phyloP scores from a whole-genome alignment of 2,888 invertebrate species.

The Catocala sponsa region DNA sequence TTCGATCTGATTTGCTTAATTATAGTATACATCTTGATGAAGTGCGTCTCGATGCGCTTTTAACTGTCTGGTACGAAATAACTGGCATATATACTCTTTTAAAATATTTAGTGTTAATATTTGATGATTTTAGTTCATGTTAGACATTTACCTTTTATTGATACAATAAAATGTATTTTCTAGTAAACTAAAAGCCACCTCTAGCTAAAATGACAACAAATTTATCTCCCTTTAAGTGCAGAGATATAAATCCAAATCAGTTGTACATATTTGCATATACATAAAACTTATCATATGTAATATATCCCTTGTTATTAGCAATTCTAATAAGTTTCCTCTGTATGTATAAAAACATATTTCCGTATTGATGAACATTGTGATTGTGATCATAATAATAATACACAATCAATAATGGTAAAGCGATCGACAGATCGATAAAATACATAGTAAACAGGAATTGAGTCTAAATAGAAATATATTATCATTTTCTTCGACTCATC shows the following conservation, averaged over 20 bases:
- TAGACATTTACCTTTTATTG: too few species aligned
- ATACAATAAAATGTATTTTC: too few species aligned
- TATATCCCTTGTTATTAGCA: constrained; percentile 23
- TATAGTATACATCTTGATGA: too few species aligned
- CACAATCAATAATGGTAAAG: constrained; percentile 40
- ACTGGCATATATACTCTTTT: too few species aligned
- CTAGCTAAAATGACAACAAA: not conserved
- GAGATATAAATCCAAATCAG: not conserved
- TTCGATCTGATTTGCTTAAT: too few species aligned
- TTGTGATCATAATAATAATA: constrained; percentile 31
- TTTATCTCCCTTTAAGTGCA: not conserved
- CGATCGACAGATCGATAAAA: constrained; percentile 20
- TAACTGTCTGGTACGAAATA: too few species aligned
- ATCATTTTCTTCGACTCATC: constrained; percentile 49
- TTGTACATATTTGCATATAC: not conserved
- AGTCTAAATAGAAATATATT: constrained; percentile 37
- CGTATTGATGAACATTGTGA: constrained; percentile 42
- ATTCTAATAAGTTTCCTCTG: constrained; percentile 46
- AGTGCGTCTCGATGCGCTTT: too few species aligned
- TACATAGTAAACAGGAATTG: constrained; percentile 46
- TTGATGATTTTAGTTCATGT: too few species aligned
- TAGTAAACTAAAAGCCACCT: not conserved
- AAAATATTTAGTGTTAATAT: too few species aligned
- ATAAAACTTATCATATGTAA: constrained; percentile 10
- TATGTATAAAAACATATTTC: constrained; percentile 34